Conservation (phyloP, 2,888 invertebrate species). For the Muschampia plurimacula region DNA sequence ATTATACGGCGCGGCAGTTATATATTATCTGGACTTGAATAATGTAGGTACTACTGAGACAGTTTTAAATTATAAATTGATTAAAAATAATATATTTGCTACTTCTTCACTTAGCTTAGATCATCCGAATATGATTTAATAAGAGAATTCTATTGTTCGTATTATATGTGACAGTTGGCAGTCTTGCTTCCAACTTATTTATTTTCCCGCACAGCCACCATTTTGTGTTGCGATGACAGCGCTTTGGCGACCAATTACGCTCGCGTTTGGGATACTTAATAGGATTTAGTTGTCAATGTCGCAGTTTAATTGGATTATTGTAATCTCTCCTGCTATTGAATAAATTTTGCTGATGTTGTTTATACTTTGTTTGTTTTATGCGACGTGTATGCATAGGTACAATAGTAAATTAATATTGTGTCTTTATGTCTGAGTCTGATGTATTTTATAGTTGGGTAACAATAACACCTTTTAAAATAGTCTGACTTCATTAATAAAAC, state of each 20-base stretch:
- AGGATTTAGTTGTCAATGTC: conserved; percentile 84
- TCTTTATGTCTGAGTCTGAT: not conserved
- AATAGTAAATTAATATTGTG: conserved; percentile 10
- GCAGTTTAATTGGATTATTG: conserved; percentile 78
- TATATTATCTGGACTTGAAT: too few species aligned
- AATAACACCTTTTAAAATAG: not conserved
- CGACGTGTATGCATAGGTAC: not conserved
- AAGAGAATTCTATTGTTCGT: not conserved
- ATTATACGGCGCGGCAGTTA: too few species aligned
- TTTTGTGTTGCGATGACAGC: conserved; percentile 76
- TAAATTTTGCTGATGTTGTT: conserved; percentile 50
- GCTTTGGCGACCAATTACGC: conserved; percentile 81
- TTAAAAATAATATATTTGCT: too few species aligned
- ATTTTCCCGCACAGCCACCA: conserved; percentile 74
- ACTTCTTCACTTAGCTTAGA: too few species aligned
- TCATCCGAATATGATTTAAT: too few species aligned
- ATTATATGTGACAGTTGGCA: conserved; percentile 12
- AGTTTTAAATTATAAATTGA: too few species aligned
- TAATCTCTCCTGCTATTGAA: conserved; percentile 68
- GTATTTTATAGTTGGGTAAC: not conserved
- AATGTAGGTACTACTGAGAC: too few species aligned
- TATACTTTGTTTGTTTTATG: conserved; percentile 28
- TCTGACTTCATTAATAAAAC: too few species aligned
- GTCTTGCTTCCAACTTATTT: conserved; percentile 58
- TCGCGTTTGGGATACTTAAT: conserved; percentile 68